Percentiles rank a stretch among this genome's conserved stretches.
Conservation (phyloP, 1,140 invertebrate genomes). For the Hyles euphorbiae region DNA sequence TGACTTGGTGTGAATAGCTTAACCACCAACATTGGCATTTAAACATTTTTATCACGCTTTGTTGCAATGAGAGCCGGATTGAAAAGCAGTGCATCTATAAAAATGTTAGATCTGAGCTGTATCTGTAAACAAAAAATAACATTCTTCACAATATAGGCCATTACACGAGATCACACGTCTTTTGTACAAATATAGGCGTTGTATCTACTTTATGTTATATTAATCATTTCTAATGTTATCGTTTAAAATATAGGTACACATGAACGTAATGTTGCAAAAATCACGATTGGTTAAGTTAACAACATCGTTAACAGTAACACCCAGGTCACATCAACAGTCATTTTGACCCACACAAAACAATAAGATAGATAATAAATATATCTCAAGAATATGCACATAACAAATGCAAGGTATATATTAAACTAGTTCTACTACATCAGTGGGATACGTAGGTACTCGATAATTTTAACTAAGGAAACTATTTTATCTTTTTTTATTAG, state of each 20-base stretch:
- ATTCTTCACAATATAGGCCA: too few relatives aligned
- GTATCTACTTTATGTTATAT: too few relatives aligned
- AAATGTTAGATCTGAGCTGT: too few relatives aligned
- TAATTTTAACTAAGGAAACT: constrained; percentile 31
- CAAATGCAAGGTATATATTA: constrained; percentile 26
- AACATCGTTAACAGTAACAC: constrained; percentile 55
- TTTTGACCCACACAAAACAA: constrained; percentile 46
- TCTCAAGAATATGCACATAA: constrained; percentile 54
- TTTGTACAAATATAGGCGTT: too few relatives aligned
- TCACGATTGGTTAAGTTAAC: constrained; percentile 48
- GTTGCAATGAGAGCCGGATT: too few relatives aligned
- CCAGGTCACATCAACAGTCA: constrained; percentile 72
- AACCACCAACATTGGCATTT: not conserved
- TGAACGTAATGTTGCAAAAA: constrained; percentile 40
- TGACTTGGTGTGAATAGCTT: constrained; percentile 11
- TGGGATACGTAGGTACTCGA: too few relatives aligned
- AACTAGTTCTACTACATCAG: too few relatives aligned
- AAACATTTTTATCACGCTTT: constrained; percentile 1
- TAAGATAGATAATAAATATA: constrained; percentile 37
- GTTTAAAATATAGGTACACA: too few relatives aligned
- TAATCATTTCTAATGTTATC: too few relatives aligned
- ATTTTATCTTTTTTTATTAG: constrained; percentile 66
- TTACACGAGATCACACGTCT: too few relatives aligned
- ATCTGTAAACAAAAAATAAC: too few relatives aligned
- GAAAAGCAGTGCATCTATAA: too few relatives aligned